Percentiles rank a stretch among this genome's conserved stretches.
phyloP scores from a whole-genome alignment of 2,888 invertebrate genomes.

The Drosophila suboccidentalis region DNA sequence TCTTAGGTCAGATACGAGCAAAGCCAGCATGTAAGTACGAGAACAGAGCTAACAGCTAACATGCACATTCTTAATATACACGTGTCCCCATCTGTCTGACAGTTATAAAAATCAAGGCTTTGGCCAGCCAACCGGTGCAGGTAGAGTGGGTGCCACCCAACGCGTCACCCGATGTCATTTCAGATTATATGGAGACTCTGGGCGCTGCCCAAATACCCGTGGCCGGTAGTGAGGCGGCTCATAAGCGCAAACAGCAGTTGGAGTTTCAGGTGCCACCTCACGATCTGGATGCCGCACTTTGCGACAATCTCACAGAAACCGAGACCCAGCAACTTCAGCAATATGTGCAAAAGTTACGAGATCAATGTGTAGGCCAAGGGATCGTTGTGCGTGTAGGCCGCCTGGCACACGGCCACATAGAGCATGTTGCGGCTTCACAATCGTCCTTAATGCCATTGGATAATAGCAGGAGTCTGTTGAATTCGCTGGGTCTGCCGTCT shows the following conservation, averaged over 20 bases:
- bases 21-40: slow-evolving; percentile 89
- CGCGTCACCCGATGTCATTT: slow-evolving; percentile 89
- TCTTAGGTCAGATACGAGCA: slow-evolving; percentile 90
- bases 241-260: slow-evolving; percentile 91
- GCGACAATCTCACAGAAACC: slow-evolving; percentile 85
- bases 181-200: slow-evolving; percentile 89
- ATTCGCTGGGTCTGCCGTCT: slow-evolving; percentile 62
- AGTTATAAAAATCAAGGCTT: slow-evolving; percentile 86
- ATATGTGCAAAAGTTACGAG: slow-evolving; percentile 88
- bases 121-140: slow-evolving; percentile 88
- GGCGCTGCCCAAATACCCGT: slow-evolving; percentile 92
- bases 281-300: slow-evolving; percentile 89
- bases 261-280: slow-evolving; percentile 94
- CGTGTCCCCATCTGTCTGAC: background rate
- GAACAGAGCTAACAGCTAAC: no score
- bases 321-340: slow-evolving; percentile 87
- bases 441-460: slow-evolving; percentile 6
- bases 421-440: slow-evolving; percentile 78
- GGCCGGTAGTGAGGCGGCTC: slow-evolving; percentile 92
- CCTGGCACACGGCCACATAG: slow-evolving; percentile 74
- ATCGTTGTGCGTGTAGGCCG: slow-evolving; percentile 89
- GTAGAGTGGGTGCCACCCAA: slow-evolving; percentile 93
- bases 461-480: slow-evolving; percentile 45
- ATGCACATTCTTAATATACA: background rate
- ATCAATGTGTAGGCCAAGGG: slow-evolving; percentile 91